These are phyloP conservation scores for Danio choprae DNA, from an alignment of 2,797 vertebrate genomes.

Conservation along the genomic window DNA sequence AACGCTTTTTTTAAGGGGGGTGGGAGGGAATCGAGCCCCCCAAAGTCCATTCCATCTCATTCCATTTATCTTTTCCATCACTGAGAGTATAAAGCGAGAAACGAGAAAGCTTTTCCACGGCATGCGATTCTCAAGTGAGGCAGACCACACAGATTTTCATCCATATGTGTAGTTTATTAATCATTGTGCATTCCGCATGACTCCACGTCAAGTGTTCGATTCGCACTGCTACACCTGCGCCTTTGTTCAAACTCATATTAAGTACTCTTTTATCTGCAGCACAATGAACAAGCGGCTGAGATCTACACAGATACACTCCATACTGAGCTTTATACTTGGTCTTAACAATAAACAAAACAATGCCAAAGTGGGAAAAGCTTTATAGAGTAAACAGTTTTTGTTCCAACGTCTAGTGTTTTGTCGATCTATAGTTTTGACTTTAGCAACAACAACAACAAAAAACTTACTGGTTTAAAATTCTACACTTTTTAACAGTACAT, in stretches of 20 bases:
- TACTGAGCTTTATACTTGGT: background rate
- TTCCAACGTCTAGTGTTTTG: background rate
- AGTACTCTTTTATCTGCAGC: constrained; percentile 18
- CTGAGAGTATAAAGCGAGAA: constrained; percentile 19
- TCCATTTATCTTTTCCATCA: constrained; percentile 6
- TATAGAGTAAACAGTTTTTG: background rate
- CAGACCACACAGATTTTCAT: constrained; percentile 43
- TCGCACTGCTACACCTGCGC: constrained; percentile 15
- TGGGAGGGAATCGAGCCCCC: background rate
- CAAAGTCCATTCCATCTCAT: constrained; percentile 8
- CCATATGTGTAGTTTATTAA: constrained; percentile 48
- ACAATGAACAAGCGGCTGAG: background rate
- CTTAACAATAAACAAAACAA: background rate
- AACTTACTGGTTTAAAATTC: background rate
- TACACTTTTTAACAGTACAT: background rate
- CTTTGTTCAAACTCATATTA: constrained; percentile 28
- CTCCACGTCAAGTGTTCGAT: constrained; percentile 15
- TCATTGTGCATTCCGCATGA: background rate
- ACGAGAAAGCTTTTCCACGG: constrained; percentile 10
- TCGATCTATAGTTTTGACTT: background rate
- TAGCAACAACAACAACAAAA: too few species aligned
- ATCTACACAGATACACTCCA: constrained; percentile 4
- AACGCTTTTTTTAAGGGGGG: background rate
- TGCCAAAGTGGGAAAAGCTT: background rate
- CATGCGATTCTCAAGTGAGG: constrained; percentile 16